phyloP scores from a whole-genome alignment of 2,888 invertebrate genomes.

The Erannis defoliaria region DNA sequence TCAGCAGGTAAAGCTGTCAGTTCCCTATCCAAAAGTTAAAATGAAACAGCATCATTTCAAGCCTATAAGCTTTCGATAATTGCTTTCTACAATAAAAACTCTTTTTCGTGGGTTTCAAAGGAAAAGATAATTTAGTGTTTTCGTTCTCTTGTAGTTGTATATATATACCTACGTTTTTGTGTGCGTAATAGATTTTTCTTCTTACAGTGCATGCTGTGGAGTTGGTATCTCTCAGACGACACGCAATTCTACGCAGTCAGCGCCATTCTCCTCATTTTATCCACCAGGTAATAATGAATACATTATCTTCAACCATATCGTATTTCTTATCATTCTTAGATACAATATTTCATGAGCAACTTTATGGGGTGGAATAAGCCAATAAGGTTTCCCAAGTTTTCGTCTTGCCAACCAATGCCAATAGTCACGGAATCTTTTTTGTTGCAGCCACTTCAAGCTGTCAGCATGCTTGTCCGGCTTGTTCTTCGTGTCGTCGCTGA shows the following conservation, averaged over 20 bases:
- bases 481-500: constrained; percentile 91
- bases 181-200: background rate
- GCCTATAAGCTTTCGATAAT: too few species aligned
- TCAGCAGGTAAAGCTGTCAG: too few species aligned
- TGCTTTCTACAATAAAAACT: too few species aligned
- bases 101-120: background rate
- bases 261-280: constrained; percentile 92
- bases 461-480: constrained; percentile 89
- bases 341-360: too few species aligned
- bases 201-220: constrained; percentile 95
- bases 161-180: background rate
- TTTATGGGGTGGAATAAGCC: too few species aligned
- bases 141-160: background rate
- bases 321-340: too few species aligned
- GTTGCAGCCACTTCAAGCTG: constrained; percentile 90
- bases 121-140: background rate
- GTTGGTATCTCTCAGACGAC: constrained; percentile 96
- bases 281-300: constrained; percentile 86
- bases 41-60: too few species aligned
- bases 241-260: constrained; percentile 95
- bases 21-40: too few species aligned
- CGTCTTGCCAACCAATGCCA: background rate
- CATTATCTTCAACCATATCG: background rate
- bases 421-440: background rate
- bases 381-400: too few species aligned